Evolutionary conservation across 2,888 invertebrate species (phyloP).

Genomic region (Drosophila diplacantha): DNA sequence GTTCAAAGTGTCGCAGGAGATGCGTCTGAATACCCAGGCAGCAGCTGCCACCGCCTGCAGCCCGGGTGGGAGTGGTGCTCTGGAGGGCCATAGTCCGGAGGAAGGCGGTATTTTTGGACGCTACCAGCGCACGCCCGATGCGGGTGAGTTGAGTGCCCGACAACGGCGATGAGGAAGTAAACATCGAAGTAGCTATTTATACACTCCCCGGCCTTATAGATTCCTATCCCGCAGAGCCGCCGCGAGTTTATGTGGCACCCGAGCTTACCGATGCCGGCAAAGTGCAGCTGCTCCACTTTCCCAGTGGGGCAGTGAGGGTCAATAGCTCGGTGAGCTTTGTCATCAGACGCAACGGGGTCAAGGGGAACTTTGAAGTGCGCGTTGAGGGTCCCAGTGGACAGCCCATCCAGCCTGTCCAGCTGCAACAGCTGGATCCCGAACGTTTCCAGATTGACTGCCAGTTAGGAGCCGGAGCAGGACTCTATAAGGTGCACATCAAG

Average conservation of each 20-base stretch:
- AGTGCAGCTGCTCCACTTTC: conserved; percentile 75
- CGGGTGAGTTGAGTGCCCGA: conserved; percentile 67
- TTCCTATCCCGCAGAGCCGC: conserved; percentile 67
- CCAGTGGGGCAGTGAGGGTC: conserved; percentile 71
- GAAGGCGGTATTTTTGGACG: conserved; percentile 74
- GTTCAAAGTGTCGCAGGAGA: conserved; percentile 77
- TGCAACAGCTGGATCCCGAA: conserved; percentile 73
- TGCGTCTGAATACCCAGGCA: conserved; percentile 70
- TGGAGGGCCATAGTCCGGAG: conserved; percentile 52
- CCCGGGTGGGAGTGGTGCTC: conserved; percentile 25
- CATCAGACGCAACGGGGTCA: conserved; percentile 75
- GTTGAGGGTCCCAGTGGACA: conserved; percentile 73
- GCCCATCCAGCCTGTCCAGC: conserved; percentile 55
- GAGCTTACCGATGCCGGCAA: conserved; percentile 74
- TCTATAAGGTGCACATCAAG: conserved; percentile 75
- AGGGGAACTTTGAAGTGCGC: conserved; percentile 76
- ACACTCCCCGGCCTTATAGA: conserved; percentile 46
- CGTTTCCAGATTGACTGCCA: conserved; percentile 67
- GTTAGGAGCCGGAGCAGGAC: conserved; percentile 64
- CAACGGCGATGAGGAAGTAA: conserved; percentile 45
- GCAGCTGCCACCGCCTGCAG: conserved; percentile 22
- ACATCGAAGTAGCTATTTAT: conserved; percentile 37
- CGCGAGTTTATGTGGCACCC: conserved; percentile 72
- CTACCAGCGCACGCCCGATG: conserved; percentile 75
- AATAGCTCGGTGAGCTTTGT: conserved; percentile 68